Conservation (phyloP, 2,888 invertebrate species). For the Drosophila antonietae region DNA sequence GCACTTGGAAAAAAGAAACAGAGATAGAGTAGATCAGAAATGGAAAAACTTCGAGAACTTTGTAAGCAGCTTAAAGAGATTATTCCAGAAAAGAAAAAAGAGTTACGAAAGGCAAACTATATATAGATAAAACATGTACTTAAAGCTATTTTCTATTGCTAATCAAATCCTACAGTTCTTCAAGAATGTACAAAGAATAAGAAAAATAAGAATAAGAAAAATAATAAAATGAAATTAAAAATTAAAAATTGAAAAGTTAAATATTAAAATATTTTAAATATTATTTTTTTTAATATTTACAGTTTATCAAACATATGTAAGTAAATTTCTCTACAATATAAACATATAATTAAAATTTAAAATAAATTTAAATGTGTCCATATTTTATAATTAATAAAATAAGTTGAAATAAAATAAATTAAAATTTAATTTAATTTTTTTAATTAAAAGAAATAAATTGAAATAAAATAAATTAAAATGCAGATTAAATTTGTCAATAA, state of each 20-base stretch:
- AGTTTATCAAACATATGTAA: too few species aligned
- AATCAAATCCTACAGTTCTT: background rate
- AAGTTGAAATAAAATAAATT: too few species aligned
- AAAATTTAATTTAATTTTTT: too few species aligned
- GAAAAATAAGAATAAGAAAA: background rate
- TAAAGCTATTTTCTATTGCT: background rate
- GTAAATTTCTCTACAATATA: too few species aligned
- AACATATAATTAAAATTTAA: too few species aligned
- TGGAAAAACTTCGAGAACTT: slow-evolving; percentile 1
- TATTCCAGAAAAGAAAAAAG: background rate
- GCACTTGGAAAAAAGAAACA: slow-evolving; percentile 19
- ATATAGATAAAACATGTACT: background rate
- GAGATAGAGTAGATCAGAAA: background rate
- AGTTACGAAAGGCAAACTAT: background rate
- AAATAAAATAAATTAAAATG: too few species aligned
- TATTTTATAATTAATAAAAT: too few species aligned
- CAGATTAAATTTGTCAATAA: too few species aligned
- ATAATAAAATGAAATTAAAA: background rate
- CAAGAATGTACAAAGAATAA: background rate
- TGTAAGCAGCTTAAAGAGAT: background rate
- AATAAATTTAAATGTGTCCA: too few species aligned
- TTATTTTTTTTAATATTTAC: too few species aligned
- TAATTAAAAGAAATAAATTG: too few species aligned
- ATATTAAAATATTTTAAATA: too few species aligned
- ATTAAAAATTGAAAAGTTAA: background rate